A percentile compares a stretch with the other conserved stretches of the same genome.
Evolutionary conservation across 2,113 vertebrate genomes (phyloP).

Genomic region (Columba livia): DNA sequence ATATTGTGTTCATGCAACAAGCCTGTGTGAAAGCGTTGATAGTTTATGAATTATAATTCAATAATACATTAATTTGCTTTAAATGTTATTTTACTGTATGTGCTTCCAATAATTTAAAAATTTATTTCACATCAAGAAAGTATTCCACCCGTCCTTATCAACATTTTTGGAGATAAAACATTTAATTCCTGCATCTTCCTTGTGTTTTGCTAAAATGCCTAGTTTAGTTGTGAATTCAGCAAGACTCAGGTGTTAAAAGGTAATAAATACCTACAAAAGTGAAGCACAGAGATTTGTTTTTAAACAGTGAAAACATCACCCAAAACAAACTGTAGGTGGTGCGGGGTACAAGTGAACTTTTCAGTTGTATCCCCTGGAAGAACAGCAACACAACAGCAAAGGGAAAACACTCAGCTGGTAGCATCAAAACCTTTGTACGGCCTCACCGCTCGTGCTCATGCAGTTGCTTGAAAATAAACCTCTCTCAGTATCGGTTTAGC

Average conservation of each 20-base stretch:
- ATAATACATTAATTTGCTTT: background rate
- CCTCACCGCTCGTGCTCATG: background rate
- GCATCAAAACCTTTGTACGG: background rate
- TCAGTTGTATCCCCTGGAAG: background rate
- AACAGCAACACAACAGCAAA: background rate
- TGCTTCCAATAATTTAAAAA: background rate
- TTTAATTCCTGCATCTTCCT: background rate
- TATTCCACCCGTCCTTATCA: background rate
- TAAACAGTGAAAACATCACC: background rate
- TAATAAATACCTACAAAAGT: background rate
- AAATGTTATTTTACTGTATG: background rate
- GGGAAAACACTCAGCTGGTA: background rate
- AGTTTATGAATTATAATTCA: background rate
- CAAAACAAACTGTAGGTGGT: background rate
- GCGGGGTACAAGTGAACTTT: background rate
- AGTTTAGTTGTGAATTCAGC: background rate
- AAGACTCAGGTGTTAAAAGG: background rate
- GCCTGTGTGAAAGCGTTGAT: constrained; percentile 67
- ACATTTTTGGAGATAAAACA: background rate
- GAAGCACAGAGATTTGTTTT: background rate
- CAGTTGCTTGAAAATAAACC: background rate
- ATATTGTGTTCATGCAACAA: constrained; percentile 96
- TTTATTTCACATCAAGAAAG: background rate
- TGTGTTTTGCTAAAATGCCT: background rate
- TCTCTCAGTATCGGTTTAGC: background rate